Base-by-base conservation (phyloP, 2,113 vertebrate species). In the Hemicordylus capensis region DNA sequence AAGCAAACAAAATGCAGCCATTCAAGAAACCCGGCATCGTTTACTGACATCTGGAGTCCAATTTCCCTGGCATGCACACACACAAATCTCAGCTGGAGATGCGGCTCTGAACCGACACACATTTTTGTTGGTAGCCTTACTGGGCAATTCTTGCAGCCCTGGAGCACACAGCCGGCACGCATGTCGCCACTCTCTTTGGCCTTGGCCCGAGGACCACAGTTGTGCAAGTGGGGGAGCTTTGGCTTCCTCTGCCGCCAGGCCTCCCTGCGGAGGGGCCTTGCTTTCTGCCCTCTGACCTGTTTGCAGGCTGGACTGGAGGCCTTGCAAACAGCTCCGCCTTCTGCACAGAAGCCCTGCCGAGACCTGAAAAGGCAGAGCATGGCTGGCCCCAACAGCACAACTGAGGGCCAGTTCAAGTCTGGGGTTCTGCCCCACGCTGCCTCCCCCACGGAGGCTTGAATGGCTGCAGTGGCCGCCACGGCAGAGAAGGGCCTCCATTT, bases 361-460 rank as follows among this genome's bases (percentile, higher is more conserved):
- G 24, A 5, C 26, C 70, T 73, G 4, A 11, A 73, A 46, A 73
- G 70, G 42, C 61, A 28, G 34, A 5, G 39, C 31, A 15, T 59
- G 86, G 73, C 78, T 87, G 61, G 83, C 80, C 2, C 1, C 84
- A 76, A 87, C 63, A 81, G 66, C 90, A 89, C 39, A 46, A 3
- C 67, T 6, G 83, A 91, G 64, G 6, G 88, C 46, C 20, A 48
- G 84, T 86, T 80, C 26, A 10, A 64, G 63, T 31, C 24, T 24
- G 10, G 61, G 24, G 28, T 11, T 9, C 51, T 78, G 82, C 66
- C 58, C 85, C 70, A 87, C 28, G 88, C 83, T 58, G 78, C 84
- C n/a, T 70, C 80, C 80, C n/a, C 28, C 82, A 88, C 83, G 88
- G 76, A 80, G 81, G n/a, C n/a, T n/a, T n/a, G n/a, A n/a, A n/a